Base-by-base conservation (phyloP, 2,888 invertebrate genomes). In the Parnassius orleans region DNA sequence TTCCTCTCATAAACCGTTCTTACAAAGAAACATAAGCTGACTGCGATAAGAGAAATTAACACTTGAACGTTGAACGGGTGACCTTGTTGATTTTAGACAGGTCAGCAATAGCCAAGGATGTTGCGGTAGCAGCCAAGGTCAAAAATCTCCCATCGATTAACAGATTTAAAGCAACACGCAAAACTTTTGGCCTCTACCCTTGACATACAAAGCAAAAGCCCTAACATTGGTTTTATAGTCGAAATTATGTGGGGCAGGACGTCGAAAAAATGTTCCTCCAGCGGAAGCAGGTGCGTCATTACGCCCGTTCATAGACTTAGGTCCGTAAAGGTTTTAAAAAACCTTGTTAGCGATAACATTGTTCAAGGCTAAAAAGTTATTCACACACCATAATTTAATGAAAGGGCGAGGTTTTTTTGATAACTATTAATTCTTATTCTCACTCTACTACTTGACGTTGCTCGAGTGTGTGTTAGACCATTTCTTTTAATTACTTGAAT, bases 61-160 rank as follows among this genome's bases (percentile, higher is more conserved):
- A 46, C 44, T 46, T 57, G 52, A 53, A 69, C 42, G 46, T 53
- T 48, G 7, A 53, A 53, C 48, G 52, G 9, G 52, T 53, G 73
- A 77, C 79, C 81, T 82, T 80, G 72, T 68, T 63, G 65, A 63
- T 69, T 76, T 83, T 78, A 81, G 86, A 85, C 85, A 83, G 82
- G 82, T 84, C 79, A 82, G 80, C 77, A 74, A 69, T 78, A 68
- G 63, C 78, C 84, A 86, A 87, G 87, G 88, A 87, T 86, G 78
- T 78, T 73, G 57, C 61, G 77, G 79, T 79, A 72, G 75, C 72
- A 81, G 76, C 78, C 87, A 90, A 91, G 90, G 91, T 88, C 86
- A 81, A 71, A 84, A 86, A 87, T 90, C 87, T 87, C 83, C 74
- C 87, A 90, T 90, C 90, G 88, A 90, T 90, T 89, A 80, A 73